phyloP scores from a whole-genome alignment of 2,113 vertebrate species.

The Donacobius atricapilla region DNA sequence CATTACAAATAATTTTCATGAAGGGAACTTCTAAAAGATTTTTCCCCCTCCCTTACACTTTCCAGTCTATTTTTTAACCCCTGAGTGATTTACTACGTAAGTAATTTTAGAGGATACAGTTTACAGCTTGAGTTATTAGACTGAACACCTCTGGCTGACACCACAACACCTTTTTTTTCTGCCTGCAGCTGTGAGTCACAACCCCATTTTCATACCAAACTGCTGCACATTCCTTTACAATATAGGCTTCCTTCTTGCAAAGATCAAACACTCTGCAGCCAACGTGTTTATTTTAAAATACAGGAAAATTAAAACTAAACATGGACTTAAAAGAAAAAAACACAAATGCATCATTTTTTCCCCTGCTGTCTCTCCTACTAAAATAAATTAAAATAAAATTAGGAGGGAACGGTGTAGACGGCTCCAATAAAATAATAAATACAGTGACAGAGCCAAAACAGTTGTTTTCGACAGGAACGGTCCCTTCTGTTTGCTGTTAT shows the following conservation, averaged over 20 bases:
- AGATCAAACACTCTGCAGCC: conserved; percentile 73
- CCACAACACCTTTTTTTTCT: conserved; percentile 72
- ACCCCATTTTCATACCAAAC: conserved; percentile 72
- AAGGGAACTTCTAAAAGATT: conserved; percentile 32
- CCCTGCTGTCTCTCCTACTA: not conserved
- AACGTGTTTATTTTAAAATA: conserved; percentile 74
- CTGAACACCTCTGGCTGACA: conserved; percentile 81
- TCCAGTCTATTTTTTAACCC: conserved; percentile 65
- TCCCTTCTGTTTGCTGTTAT: conserved; percentile 48
- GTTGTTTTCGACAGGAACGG: conserved; percentile 23
- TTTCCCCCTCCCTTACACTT: conserved; percentile 27
- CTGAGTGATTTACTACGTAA: conserved; percentile 75
- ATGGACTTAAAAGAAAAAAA: conserved; percentile 23
- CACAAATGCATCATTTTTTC: conserved; percentile 57
- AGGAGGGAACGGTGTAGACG: not conserved
- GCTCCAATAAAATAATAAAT: conserved; percentile 49
- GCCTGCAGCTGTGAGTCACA: conserved; percentile 78
- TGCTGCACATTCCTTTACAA: conserved; percentile 75
- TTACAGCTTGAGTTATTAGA: conserved; percentile 82
- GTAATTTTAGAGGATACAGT: conserved; percentile 80
- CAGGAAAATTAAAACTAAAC: conserved; percentile 76
- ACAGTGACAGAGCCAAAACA: not conserved
- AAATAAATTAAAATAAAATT: conserved; percentile 44
- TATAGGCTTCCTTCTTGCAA: conserved; percentile 73
- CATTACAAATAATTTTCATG: conserved; percentile 54